phyloP scores from a whole-genome alignment of 2,797 vertebrate species.

The Potorous gilbertii region DNA sequence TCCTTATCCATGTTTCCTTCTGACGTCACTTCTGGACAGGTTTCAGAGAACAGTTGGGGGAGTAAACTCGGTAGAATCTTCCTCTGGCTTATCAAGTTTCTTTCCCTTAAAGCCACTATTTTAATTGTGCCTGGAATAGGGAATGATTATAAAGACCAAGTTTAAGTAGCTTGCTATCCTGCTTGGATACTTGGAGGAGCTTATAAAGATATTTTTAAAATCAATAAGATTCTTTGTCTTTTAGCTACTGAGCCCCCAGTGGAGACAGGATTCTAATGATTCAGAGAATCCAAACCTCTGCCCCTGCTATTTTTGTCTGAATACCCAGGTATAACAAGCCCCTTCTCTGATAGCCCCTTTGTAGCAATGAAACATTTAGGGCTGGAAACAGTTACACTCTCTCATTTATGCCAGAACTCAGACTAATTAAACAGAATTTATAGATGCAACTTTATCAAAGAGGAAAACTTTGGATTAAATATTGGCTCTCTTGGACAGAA shows the following conservation, averaged over 20 bases:
- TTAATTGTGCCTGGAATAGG: background rate
- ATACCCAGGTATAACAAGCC: background rate
- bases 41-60: background rate
- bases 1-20: background rate
- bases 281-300: background rate
- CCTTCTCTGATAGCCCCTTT: background rate
- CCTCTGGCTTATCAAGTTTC: background rate
- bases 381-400: background rate
- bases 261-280: background rate
- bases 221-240: background rate
- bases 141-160: background rate
- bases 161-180: background rate
- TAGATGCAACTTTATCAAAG: background rate
- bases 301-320: background rate
- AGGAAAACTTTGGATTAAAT: background rate
- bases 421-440: background rate
- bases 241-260: background rate
- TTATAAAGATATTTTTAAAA: background rate
- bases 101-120: background rate
- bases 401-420: background rate
- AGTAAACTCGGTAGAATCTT: background rate
- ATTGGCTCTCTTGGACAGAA: background rate
- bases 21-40: background rate
- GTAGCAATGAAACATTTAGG: background rate
- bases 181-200: background rate